A percentile compares a stretch with the other conserved stretches of the same genome.
Conservation (phyloP, 2,888 invertebrate species). For the Ennomos quercinarius region DNA sequence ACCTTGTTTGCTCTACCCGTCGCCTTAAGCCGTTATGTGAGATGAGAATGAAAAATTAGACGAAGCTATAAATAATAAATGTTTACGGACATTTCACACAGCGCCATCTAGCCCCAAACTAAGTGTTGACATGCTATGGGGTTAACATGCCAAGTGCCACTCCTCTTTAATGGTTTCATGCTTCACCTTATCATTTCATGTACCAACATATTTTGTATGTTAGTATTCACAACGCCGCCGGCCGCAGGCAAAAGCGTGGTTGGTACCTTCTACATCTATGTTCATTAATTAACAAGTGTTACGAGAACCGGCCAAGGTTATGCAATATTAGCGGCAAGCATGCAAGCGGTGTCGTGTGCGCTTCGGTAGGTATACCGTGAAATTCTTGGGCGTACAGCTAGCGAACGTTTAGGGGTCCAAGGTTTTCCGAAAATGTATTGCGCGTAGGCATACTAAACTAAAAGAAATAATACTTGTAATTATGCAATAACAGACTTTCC, state of each 20-base stretch:
- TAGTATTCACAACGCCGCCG: conserved; percentile 20
- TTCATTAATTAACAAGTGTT: conserved; percentile 61
- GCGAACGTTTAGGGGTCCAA: not conserved
- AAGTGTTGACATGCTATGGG: conserved; percentile 13
- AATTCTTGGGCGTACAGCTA: not conserved
- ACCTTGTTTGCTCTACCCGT: no score
- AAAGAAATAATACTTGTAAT: no score
- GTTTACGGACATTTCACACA: no score
- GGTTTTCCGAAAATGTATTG: not conserved
- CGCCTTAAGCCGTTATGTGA: no score
- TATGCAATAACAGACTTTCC: no score
- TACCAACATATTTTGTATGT: conserved; percentile 20
- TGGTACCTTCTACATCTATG: conserved; percentile 29
- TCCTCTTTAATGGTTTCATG: conserved; percentile 20
- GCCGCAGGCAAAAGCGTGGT: conserved; percentile 14
- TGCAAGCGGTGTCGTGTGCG: conserved; percentile 19
- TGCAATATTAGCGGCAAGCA: conserved; percentile 41
- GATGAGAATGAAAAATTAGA: no score
- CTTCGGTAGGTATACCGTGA: conserved; percentile 7
- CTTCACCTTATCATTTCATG: conserved; percentile 24
- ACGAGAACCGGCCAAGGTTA: conserved; percentile 52
- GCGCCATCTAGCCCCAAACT: no score
- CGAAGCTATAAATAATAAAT: no score
- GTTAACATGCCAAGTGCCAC: conserved; percentile 13
- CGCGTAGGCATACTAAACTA: no score